Conservation (phyloP, 2,888 invertebrate species). For the Rosalia funebris region DNA sequence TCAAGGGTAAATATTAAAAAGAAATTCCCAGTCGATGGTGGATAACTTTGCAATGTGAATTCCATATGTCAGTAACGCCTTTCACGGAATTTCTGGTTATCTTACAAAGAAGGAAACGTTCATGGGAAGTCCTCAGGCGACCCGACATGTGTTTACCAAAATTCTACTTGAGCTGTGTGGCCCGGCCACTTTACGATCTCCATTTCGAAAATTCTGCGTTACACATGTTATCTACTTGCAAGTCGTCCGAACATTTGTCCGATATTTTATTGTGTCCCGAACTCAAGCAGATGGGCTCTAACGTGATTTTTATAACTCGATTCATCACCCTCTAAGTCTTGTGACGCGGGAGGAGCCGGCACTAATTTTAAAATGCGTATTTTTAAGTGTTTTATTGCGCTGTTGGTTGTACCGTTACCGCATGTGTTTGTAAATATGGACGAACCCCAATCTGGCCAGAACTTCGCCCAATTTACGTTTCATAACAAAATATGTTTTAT, state of each 20-base stretch:
- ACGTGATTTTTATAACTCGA: constrained; percentile 37
- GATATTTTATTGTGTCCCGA: constrained; percentile 37
- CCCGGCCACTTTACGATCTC: constrained; percentile 35
- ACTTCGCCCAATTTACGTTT: constrained; percentile 27
- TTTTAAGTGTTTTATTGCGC: constrained; percentile 33
- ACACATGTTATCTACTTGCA: constrained; percentile 35
- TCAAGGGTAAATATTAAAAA: not conserved
- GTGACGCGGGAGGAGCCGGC: constrained; percentile 19
- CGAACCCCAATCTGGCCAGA: constrained; percentile 23
- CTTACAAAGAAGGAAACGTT: constrained; percentile 36
- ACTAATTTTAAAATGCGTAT: constrained; percentile 33
- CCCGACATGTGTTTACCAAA: constrained; percentile 39
- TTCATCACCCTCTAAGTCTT: constrained; percentile 21
- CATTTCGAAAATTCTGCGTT: constrained; percentile 39
- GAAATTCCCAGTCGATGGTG: not conserved
- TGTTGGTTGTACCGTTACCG: constrained; percentile 26
- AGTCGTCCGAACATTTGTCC: constrained; percentile 29
- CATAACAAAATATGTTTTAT: constrained; percentile 31
- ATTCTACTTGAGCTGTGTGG: constrained; percentile 30
- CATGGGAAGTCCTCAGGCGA: constrained; percentile 37
- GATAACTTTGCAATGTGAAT: constrained; percentile 25
- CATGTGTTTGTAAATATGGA: constrained; percentile 31
- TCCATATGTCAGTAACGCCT: constrained; percentile 29
- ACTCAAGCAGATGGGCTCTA: constrained; percentile 36
- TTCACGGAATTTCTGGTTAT: constrained; percentile 31